Evolutionary conservation across 2,113 vertebrate genomes (phyloP).

Genomic region (Echinops telfairi): DNA sequence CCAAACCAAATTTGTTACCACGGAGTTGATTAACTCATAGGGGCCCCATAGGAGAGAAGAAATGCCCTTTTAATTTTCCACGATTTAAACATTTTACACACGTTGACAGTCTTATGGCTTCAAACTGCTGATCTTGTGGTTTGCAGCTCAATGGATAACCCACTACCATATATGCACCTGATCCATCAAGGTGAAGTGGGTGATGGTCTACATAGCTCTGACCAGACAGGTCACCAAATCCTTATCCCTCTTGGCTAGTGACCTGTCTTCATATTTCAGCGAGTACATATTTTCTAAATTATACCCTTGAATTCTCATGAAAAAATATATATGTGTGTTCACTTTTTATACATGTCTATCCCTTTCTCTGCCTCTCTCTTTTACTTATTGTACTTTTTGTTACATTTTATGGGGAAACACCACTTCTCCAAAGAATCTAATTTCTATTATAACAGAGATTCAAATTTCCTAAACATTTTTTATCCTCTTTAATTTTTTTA

Average conservation of each 20-base stretch:
- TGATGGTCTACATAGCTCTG: neutral
- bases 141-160: no score
- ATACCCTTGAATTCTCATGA: neutral
- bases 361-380: neutral
- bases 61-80: no score
- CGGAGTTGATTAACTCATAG: neutral
- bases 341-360: neutral
- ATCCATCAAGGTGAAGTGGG: neutral
- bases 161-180: no score
- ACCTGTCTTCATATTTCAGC: neutral
- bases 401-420: neutral
- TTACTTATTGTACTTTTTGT: neutral
- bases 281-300: conserved; percentile 17
- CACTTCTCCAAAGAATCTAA: neutral
- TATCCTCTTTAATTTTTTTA: neutral
- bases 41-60: no score
- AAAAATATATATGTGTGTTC: neutral
- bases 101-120: no score
- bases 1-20: neutral
- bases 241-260: neutral
- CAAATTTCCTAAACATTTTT: neutral
- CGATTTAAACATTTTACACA: no score
- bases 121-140: no score
- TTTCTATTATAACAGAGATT: neutral
- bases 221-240: neutral